Percentiles rank a stretch among this genome's conserved stretches.
Conservation (phyloP, 2,797 vertebrate genomes). For the Echeneis naucrates region DNA sequence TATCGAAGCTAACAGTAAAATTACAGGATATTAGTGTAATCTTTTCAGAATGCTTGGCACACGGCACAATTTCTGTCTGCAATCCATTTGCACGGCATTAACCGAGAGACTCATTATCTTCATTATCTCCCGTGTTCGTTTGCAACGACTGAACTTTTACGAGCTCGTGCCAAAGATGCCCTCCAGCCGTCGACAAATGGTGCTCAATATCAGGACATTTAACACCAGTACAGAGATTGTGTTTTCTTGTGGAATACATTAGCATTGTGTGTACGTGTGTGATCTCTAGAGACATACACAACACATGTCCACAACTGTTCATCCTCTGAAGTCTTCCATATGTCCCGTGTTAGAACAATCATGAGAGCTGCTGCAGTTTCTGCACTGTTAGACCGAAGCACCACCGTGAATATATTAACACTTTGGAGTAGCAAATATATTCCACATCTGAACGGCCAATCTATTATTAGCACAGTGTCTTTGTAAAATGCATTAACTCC, state of each 20-base stretch:
- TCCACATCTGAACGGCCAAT: constrained; percentile 52
- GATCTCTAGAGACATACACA: constrained; percentile 41
- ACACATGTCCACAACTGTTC: constrained; percentile 56
- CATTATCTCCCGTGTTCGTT: constrained; percentile 50
- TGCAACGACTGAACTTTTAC: constrained; percentile 47
- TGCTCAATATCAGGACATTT: constrained; percentile 35
- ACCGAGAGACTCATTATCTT: constrained; percentile 52
- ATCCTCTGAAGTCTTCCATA: constrained; percentile 63
- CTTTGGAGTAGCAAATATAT: constrained; percentile 42
- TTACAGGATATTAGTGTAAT: constrained; percentile 67
- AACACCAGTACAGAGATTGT: constrained; percentile 26
- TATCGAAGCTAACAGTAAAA: constrained; percentile 58
- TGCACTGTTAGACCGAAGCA: constrained; percentile 59
- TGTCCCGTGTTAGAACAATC: constrained; percentile 55
- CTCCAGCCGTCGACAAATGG: constrained; percentile 44
- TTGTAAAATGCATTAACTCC: not conserved
- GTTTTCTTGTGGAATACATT: constrained; percentile 38
- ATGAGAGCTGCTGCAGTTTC: constrained; percentile 59
- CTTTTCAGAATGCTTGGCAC: constrained; percentile 65
- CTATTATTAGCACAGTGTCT: constrained; percentile 2
- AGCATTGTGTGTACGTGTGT: constrained; percentile 4
- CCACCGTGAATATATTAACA: constrained; percentile 64
- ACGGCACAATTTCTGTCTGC: constrained; percentile 64
- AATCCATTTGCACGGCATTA: constrained; percentile 71
- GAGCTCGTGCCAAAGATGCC: constrained; percentile 39